These are phyloP conservation scores for Ibidorhyncha struthersii DNA, from an alignment of 2,113 vertebrate genomes.

Conservation along the genomic window DNA sequence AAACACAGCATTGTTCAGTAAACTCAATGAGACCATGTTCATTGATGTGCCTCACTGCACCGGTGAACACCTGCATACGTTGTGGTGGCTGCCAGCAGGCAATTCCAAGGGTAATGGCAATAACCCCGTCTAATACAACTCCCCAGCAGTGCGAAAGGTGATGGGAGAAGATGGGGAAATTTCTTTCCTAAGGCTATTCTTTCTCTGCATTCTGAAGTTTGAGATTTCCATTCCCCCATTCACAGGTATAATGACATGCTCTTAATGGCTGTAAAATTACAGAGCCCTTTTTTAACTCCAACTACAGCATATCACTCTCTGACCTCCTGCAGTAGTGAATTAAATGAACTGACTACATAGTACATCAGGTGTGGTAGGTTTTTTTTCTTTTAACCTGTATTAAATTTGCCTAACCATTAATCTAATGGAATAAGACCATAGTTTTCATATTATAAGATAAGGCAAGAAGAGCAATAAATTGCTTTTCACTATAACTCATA, in stretches of 20 bases:
- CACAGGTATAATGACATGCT: constrained; percentile 51
- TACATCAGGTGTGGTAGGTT: background rate
- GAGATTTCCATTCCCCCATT: constrained; percentile 39
- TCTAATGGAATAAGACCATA: constrained; percentile 45
- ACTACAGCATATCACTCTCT: constrained; percentile 31
- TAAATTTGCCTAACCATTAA: constrained; percentile 61
- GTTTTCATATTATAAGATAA: constrained; percentile 24
- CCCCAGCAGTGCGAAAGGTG: constrained; percentile 1
- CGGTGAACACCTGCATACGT: background rate
- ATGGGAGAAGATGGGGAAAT: constrained; percentile 33
- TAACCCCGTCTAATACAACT: background rate
- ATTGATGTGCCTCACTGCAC: background rate
- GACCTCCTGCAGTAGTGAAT: constrained; percentile 61
- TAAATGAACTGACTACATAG: constrained; percentile 47
- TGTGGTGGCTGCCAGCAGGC: background rate
- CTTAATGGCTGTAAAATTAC: constrained; percentile 71
- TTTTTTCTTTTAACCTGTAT: constrained; percentile 39
- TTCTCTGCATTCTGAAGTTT: background rate
- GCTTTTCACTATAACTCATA: background rate
- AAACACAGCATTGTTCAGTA: background rate
- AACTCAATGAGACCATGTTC: background rate
- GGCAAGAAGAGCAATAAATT: constrained; percentile 23
- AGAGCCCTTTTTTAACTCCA: constrained; percentile 58
- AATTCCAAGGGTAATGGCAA: constrained; percentile 20
- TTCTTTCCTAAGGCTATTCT: constrained; percentile 41